Evolutionary conservation across 2,113 vertebrate genomes (phyloP).

Genomic region (Falcunculus frontatus): DNA sequence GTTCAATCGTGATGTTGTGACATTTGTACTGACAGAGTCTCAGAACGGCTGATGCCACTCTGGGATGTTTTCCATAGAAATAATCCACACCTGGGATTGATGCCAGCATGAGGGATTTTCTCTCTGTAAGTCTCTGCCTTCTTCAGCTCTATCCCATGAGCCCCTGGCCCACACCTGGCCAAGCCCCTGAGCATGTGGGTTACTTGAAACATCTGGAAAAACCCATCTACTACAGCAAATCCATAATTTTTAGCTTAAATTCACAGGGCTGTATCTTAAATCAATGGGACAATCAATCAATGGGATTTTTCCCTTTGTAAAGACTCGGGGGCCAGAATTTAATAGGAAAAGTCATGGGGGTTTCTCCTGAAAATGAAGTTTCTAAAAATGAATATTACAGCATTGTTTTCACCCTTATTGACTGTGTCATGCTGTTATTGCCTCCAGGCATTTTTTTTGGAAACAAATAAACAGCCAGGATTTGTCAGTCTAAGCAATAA

Average conservation of each 20-base stretch:
- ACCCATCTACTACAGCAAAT: not conserved
- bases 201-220: not conserved
- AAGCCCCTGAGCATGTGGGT: not conserved
- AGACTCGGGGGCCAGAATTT: not conserved
- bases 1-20: not conserved
- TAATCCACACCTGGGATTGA: rapidly evolving
- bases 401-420: constrained; percentile 63
- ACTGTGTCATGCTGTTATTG: constrained; percentile 63
- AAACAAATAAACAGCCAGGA: constrained; percentile 69
- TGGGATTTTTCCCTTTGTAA: not conserved
- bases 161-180: not conserved
- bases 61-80: not conserved
- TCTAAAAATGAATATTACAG: not conserved
- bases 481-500: constrained; percentile 75
- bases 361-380: not conserved
- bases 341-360: not conserved
- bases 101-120: not conserved
- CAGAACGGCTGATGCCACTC: not conserved
- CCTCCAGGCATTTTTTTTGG: constrained; percentile 32
- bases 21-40: not conserved
- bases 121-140: not conserved
- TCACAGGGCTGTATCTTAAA: not conserved
- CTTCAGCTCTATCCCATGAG: not conserved
- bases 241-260: not conserved
- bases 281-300: not conserved